phyloP scores from a whole-genome alignment of 2,113 vertebrate genomes.

The Ochotona princeps region DNA sequence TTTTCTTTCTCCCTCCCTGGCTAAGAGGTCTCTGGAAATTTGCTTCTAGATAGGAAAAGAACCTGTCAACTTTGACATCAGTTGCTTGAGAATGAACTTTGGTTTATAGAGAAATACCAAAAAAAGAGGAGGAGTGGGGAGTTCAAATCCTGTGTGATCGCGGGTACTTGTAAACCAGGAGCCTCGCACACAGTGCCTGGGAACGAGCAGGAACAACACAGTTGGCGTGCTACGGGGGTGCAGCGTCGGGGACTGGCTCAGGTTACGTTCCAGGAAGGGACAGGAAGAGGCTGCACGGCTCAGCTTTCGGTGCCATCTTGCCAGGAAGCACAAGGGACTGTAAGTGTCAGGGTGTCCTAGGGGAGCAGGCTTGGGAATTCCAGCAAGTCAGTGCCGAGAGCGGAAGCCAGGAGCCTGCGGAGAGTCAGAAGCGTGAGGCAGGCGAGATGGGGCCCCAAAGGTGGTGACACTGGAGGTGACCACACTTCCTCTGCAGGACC shows the following conservation, averaged over 20 bases:
- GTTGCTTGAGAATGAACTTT: conserved; percentile 46
- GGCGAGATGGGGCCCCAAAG: not conserved
- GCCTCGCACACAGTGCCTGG: conserved; percentile 78
- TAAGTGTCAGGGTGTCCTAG: not conserved
- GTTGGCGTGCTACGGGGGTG: not conserved
- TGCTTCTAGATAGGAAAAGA: not conserved
- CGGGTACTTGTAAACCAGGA: conserved; percentile 50
- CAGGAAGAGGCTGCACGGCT: too few relatives aligned
- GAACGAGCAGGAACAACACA: conserved; percentile 24
- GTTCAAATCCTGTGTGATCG: conserved; percentile 67
- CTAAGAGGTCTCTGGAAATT: not conserved
- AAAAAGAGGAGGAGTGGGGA: conserved; percentile 44
- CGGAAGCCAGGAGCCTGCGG: not conserved
- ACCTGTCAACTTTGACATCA: not conserved
- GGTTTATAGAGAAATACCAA: conserved; percentile 62
- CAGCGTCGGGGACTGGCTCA: too few relatives aligned
- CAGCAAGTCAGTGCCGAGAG: not conserved
- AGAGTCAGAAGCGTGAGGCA: not conserved
- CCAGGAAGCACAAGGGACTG: too few relatives aligned
- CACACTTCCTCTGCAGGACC: not conserved
- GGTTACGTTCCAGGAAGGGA: too few relatives aligned
- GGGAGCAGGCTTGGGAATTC: not conserved
- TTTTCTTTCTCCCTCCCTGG: not conserved
- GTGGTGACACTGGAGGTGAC: not conserved
- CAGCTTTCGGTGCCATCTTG: too few relatives aligned